Conservation (phyloP, 2,888 invertebrate genomes). For the Didymodactylos carnosus region DNA sequence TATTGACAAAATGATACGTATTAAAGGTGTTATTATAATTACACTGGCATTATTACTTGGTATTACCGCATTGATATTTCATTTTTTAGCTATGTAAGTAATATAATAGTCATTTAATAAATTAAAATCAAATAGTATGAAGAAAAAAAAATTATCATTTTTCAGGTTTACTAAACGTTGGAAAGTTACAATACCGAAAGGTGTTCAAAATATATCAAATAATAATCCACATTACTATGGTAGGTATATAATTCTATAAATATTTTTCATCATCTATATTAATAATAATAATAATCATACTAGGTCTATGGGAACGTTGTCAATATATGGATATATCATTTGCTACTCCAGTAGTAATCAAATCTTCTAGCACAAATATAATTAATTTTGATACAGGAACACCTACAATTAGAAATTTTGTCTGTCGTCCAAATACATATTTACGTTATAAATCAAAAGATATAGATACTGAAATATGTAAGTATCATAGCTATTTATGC, state of each 20-base stretch:
- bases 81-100: background rate
- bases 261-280: too few species aligned
- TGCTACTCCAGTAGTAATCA: background rate
- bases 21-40: background rate
- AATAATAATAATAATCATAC: too few species aligned
- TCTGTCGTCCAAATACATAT: background rate
- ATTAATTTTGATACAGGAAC: too few species aligned
- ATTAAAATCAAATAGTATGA: too few species aligned
- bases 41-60: background rate
- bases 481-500: too few species aligned
- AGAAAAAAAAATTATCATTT: too few species aligned
- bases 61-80: background rate
- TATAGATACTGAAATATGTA: background rate
- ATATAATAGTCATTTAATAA: too few species aligned
- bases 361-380: too few species aligned
- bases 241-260: too few species aligned
- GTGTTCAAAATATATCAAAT: background rate
- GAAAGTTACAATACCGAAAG: background rate
- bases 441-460: background rate
- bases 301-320: background rate
- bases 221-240: background rate
- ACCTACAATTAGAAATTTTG: background rate
- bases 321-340: background rate
- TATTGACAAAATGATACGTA: background rate
- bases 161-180: background rate